Evolutionary conservation across 1,140 invertebrate species (phyloP), one percentile per base, ranked within the genome.

Genomic region (Pantala flavescens): DNA sequence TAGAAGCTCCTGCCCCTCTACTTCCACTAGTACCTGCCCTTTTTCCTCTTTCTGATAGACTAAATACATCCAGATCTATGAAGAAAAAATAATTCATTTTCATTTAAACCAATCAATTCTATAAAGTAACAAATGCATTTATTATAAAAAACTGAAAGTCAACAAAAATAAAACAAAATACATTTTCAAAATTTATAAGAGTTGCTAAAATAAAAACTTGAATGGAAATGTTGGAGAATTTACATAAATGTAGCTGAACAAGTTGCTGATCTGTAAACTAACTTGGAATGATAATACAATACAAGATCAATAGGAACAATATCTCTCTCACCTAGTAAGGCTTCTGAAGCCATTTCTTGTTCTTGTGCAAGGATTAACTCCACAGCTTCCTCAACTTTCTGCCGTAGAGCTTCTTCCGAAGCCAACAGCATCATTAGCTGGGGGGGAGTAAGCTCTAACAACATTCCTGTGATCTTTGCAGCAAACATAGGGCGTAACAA

Each of bases 401-500:
- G 91, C 75, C 94, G 86, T 0, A 99, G 83, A 10, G 93, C 90
- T 75, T 98, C 96, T 82, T 98, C 96, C 19, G 94, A 96, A 0
- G 96, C 94, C n/a, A 98, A 82, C 74, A 98, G 84, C 79, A 96
- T 89, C 12, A 98, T 82, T 10, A 98, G 83, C 82, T 98, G 95
- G 0, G 96, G 91, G 0, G 96, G 93, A n/a, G 95, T 91, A 78
- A 98, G 84, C 82, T 98, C 97, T 43, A 99, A 83, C 71, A 99
- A 83, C 97, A 99, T 99, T 73, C 97, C 97, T 0, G 97, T 98
- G 76, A 99, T 97, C 84, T 98, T 97, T 23, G 92, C 89, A n/a
- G 97, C 95, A 77, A 96, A 89, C n/a, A 88, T 88, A 63, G 93
- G 90, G 81, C 92, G 89, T 72, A 96, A 83, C 42, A 89, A 88